These are phyloP conservation scores for Triplophysa yarkandensis DNA, from an alignment of 2,797 vertebrate genomes.

Conservation along the genomic window DNA sequence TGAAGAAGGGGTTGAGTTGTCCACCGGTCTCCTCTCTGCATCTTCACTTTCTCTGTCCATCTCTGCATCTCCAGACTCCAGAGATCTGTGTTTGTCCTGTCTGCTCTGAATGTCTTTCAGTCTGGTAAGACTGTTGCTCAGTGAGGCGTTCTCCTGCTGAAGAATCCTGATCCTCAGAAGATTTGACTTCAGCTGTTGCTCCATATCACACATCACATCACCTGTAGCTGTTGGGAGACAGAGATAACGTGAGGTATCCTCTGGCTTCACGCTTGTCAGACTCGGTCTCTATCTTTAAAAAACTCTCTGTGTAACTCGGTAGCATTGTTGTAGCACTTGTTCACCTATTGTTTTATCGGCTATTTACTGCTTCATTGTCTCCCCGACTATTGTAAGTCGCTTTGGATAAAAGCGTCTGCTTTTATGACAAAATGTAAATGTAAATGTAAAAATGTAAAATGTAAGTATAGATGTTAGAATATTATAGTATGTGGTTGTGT, in stretches of 20 bases:
- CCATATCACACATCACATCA: constrained; percentile 84
- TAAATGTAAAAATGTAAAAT: too few relatives aligned
- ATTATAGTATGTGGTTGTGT: background rate
- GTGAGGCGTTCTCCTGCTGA: constrained; percentile 81
- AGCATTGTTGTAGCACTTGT: too few relatives aligned
- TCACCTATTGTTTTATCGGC: too few relatives aligned
- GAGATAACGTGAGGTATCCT: too few relatives aligned
- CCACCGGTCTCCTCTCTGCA: background rate
- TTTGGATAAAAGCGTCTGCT: too few relatives aligned
- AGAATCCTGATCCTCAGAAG: constrained; percentile 80
- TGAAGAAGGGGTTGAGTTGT: background rate
- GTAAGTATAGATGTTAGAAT: background rate
- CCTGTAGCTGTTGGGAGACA: constrained; percentile 77
- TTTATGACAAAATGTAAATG: too few relatives aligned
- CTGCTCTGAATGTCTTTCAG: constrained; percentile 67
- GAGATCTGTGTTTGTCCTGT: constrained; percentile 36
- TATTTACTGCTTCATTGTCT: too few relatives aligned
- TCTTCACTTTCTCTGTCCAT: constrained; percentile 9
- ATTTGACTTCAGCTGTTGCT: constrained; percentile 87
- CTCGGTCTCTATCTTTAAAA: too few relatives aligned
- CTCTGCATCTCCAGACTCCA: constrained; percentile 35
- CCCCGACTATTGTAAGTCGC: too few relatives aligned
- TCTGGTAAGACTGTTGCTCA: constrained; percentile 76
- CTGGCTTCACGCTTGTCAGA: too few relatives aligned
- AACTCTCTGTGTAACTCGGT: too few relatives aligned